Evolutionary conservation across 2,888 invertebrate genomes (phyloP).

Genomic region (Polydrusus pterygomalis): DNA sequence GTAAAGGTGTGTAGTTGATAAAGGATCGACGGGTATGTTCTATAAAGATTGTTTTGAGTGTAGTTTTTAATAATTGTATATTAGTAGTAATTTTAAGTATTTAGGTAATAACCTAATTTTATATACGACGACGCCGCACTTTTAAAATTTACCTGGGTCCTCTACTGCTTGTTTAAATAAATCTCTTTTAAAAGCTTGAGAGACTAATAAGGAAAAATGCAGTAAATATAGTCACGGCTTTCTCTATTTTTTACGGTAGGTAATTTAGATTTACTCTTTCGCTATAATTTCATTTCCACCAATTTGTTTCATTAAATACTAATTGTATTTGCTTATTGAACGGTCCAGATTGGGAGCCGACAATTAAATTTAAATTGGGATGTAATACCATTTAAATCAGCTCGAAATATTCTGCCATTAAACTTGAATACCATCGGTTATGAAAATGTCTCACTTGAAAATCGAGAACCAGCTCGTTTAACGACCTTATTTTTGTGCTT

Average conservation of each 20-base stretch:
- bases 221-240: background rate
- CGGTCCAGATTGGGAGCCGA: background rate
- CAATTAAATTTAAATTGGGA: background rate
- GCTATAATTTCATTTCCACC: background rate
- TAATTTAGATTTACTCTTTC: background rate
- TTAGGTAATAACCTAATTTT: too few relatives aligned
- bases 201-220: too few relatives aligned
- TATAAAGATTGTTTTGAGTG: too few relatives aligned
- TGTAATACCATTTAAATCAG: background rate
- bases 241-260: background rate
- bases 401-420: constrained; percentile 17
- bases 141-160: too few relatives aligned
- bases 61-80: too few relatives aligned
- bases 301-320: background rate
- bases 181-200: too few relatives aligned
- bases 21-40: too few relatives aligned
- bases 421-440: constrained; percentile 15
- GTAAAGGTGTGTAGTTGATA: too few relatives aligned
- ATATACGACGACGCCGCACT: too few relatives aligned
- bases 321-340: constrained; percentile 2
- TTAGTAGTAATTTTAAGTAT: too few relatives aligned
- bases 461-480: background rate
- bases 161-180: too few relatives aligned
- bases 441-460: constrained; percentile 3
- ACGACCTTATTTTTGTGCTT: constrained; percentile 5